Evolutionary conservation across 2,113 vertebrate species (phyloP), one percentile per base, ranked within the genome.

Genomic region (Cynopterus brachyotis): DNA sequence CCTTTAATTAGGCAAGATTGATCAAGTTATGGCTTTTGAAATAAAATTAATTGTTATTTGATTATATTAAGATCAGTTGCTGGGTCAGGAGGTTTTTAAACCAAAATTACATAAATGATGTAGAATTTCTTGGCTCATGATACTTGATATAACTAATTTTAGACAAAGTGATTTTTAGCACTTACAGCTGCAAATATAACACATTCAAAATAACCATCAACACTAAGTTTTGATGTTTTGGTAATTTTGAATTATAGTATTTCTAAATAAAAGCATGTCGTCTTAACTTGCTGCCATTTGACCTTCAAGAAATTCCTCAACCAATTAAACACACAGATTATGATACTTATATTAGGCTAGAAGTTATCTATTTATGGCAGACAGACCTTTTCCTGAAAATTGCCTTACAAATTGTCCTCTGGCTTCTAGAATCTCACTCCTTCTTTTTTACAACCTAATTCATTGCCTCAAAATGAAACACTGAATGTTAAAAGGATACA

Each of bases 161-260:
- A 95, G 96, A 76, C n/a, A 89, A 89, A 90, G 45, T 83, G 92
- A 90, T 92, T 96, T 95, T 97, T 90, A 97, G 94, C 53, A 81
- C 42, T 88, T 96, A 81, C 93, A 96, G 95, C 83, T 97, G 91
- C 83, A 96, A 92, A 92, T 87, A 28, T 59, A 92, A 94, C 50
- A 84, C 45, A 93, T 40, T 85, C 2, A 16, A 87, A 53, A 92
- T 64, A 96, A 94, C 0, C 26, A 75, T 70, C 80, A 79, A 87
- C n/a, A 50, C 28, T 82, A 85, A 78, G 84, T 76, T 96, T 84
- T 92, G 55, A 45, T 70, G 72, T 88, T 95, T 92, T 79, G 17
- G 81, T 93, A 53, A 9, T 89, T 95, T 69, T 40, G 6, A 67
- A 62, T 92, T 76, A 66, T 19, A 81, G 2, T 47, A 69, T 75